These are phyloP conservation scores for Acrocephalus kingi DNA, from an alignment of 2,113 vertebrate genomes.

Conservation along the genomic window DNA sequence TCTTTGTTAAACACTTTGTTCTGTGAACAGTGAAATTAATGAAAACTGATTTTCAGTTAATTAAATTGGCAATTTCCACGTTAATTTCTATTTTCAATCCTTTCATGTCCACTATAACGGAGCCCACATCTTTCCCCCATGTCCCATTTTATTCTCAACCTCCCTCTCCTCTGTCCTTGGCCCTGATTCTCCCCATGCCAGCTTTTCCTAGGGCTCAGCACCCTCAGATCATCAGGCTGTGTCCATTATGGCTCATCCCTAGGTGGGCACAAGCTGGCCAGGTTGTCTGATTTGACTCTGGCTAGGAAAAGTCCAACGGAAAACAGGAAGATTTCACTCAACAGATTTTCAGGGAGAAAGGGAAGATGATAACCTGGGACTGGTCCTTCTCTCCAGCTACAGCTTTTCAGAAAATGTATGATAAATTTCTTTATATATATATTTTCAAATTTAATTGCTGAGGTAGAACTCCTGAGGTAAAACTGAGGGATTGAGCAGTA, in stretches of 20 bases:
- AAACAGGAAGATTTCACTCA: neutral
- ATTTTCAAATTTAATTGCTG: neutral
- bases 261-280: neutral
- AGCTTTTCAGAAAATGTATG: neutral
- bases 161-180: neutral
- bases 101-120: neutral
- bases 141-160: neutral
- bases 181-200: neutral
- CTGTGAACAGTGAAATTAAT: neutral
- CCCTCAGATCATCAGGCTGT: neutral
- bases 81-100: neutral
- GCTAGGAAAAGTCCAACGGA: neutral
- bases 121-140: neutral
- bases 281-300: neutral
- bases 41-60: slow-evolving; percentile 3
- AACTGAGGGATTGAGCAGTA: neutral
- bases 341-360: neutral
- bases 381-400: neutral
- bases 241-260: neutral
- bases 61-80: neutral
- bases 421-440: neutral
- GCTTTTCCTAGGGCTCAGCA: neutral
- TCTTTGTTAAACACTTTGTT: neutral
- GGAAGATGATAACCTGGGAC: neutral
- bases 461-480: neutral